These are phyloP conservation scores for Coilia nasus DNA, from an alignment of 2,797 vertebrate species.

Conservation along the genomic window DNA sequence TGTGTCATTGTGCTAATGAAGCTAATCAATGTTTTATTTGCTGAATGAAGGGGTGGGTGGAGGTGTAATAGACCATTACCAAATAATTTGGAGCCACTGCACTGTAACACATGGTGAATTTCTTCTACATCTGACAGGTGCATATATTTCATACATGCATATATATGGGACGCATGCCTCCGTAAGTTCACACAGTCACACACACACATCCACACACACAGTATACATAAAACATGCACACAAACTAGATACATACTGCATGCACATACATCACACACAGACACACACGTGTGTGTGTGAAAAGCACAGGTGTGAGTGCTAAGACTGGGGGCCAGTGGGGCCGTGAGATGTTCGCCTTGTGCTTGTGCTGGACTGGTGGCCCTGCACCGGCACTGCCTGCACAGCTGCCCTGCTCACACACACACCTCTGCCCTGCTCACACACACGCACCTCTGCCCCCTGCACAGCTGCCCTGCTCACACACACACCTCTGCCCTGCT, in stretches of 20 bases:
- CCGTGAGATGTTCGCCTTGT: slow-evolving; percentile 10
- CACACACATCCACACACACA: background rate
- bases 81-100: background rate
- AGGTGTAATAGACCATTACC: background rate
- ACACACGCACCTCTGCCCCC: background rate
- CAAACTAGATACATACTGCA: background rate
- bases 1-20: background rate
- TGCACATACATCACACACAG: background rate
- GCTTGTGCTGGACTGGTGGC: background rate
- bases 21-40: background rate
- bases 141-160: background rate
- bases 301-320: background rate
- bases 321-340: background rate
- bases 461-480: slow-evolving; percentile 24
- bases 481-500: no score
- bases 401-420: background rate
- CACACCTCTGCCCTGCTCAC: no score
- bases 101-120: no score
- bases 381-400: background rate
- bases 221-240: background rate
- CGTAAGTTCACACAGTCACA: no score
- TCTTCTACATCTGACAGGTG: no score
- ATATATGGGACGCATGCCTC: no score
- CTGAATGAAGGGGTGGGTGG: background rate
- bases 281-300: background rate